Conservation (phyloP, 2,113 vertebrate genomes). For the Chionodraco myersi region DNA sequence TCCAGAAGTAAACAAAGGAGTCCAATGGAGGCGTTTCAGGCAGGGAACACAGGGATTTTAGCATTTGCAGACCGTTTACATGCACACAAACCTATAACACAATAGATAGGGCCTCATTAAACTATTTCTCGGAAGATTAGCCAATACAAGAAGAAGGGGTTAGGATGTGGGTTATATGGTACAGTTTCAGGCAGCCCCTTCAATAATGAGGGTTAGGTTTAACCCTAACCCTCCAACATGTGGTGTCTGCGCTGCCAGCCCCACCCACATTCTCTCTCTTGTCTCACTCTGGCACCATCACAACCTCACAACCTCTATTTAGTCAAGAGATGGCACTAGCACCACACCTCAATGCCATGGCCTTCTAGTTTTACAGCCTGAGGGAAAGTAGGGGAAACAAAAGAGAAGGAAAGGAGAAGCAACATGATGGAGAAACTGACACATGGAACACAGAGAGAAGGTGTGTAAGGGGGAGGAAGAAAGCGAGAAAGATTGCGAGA, state of each 20-base stretch:
- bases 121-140: constrained; percentile 44
- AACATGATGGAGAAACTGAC: constrained; percentile 18
- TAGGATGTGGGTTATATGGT: no score
- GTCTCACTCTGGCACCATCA: constrained; percentile 16
- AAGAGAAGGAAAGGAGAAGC: background rate
- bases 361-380: constrained; percentile 20
- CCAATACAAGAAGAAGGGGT: constrained; percentile 1
- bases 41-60: no score
- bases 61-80: no score
- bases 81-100: no score
- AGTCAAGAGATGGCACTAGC: constrained; percentile 74
- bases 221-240: background rate
- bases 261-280: background rate
- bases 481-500: constrained; percentile 18
- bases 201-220: no score
- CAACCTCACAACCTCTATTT: constrained; percentile 19
- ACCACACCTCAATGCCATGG: constrained; percentile 47
- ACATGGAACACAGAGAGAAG: constrained; percentile 5
- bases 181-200: no score
- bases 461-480: constrained; percentile 8
- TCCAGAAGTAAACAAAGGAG: no score
- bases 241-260: no score
- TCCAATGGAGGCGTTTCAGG: no score
- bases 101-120: background rate
- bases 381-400: background rate